phyloP scores from a whole-genome alignment of 2,888 invertebrate genomes.

The Phaonia tiefii region DNA sequence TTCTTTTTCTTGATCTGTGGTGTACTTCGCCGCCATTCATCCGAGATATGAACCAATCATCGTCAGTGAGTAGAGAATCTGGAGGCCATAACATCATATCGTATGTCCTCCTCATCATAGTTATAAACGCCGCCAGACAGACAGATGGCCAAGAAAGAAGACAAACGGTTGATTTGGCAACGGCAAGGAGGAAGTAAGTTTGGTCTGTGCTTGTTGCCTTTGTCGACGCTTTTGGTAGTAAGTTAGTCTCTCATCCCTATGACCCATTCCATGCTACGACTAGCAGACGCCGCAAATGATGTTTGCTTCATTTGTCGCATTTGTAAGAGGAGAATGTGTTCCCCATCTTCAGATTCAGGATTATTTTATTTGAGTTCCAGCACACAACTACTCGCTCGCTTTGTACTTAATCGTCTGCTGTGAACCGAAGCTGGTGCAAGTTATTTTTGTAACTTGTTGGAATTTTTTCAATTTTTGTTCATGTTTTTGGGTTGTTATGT shows the following conservation, averaged over 20 bases:
- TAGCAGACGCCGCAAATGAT: conserved; percentile 77
- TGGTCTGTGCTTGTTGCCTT: neutral
- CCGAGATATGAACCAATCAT: conserved; percentile 61
- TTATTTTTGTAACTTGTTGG: conserved; percentile 70
- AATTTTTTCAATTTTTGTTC: conserved; percentile 68
- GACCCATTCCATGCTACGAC: conserved; percentile 72
- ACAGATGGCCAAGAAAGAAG: conserved; percentile 51
- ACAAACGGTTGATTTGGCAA: neutral
- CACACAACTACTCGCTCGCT: conserved; percentile 40
- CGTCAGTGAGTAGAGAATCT: conserved; percentile 42
- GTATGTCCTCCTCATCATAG: conserved; percentile 71
- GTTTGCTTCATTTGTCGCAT: conserved; percentile 74
- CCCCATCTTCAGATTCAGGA: conserved; percentile 51
- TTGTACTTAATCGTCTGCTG: neutral
- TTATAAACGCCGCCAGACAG: conserved; percentile 67
- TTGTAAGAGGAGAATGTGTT: conserved; percentile 65
- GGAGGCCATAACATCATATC: conserved; percentile 37
- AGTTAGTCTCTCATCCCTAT: conserved; percentile 69
- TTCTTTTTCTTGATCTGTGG: conserved; percentile 15
- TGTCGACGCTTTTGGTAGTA: conserved; percentile 44
- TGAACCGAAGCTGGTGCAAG: conserved; percentile 57
- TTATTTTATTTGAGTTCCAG: conserved; percentile 46
- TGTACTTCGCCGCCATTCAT: conserved; percentile 39
- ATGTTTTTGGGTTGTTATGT: conserved; percentile 62
- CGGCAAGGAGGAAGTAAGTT: neutral